phyloP scores from a whole-genome alignment of 2,797 vertebrate species.

The Anabacerthia variegaticeps region DNA sequence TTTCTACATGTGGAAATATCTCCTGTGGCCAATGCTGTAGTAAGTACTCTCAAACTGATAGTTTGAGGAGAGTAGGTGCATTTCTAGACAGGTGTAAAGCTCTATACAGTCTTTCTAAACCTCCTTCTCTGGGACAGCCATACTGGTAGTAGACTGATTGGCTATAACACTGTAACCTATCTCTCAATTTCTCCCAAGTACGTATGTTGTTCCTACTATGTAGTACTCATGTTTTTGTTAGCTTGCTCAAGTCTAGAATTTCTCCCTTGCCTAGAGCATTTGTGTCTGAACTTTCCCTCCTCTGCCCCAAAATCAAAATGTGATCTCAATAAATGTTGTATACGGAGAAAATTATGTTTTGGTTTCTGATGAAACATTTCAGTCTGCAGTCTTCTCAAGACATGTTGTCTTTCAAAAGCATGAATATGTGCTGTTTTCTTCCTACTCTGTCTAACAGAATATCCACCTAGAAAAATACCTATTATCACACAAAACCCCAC shows the following conservation, averaged over 20 bases:
- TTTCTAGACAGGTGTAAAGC: neutral
- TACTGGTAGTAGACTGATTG: neutral
- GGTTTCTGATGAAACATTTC: neutral
- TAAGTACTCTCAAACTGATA: neutral
- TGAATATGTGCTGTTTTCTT: neutral
- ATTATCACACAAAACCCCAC: neutral
- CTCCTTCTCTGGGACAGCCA: neutral
- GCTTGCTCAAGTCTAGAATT: neutral
- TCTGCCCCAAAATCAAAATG: neutral
- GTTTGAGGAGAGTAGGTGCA: neutral
- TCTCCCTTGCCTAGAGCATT: neutral
- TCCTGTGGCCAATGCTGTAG: neutral
- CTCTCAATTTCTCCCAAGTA: neutral
- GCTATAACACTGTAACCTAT: neutral
- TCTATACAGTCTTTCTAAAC: neutral
- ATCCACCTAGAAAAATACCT: neutral
- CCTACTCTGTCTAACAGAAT: neutral
- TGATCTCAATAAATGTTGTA: neutral
- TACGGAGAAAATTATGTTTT: neutral
- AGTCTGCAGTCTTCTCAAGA: neutral
- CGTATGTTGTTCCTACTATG: neutral
- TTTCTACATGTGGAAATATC: neutral
- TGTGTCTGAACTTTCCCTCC: neutral
- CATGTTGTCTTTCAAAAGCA: neutral
- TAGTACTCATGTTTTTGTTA: neutral